Conservation (phyloP, 2,797 vertebrate genomes). For the Streptopelia turtur region DNA sequence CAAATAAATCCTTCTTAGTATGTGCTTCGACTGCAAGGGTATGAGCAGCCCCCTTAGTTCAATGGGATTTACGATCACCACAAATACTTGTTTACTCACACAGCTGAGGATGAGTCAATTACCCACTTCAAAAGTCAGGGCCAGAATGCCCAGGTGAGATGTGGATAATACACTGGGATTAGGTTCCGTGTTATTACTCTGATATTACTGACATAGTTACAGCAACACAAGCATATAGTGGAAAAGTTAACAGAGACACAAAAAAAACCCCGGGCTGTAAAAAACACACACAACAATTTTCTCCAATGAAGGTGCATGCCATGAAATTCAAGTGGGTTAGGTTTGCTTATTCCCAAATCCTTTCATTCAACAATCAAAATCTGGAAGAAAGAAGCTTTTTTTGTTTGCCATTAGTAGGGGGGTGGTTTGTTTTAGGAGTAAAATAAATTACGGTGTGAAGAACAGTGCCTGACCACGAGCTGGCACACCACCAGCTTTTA, state of each 20-base stretch:
- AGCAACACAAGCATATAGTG: neutral
- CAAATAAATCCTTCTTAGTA: neutral
- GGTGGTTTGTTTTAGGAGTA: slow-evolving; percentile 39
- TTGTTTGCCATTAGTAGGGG: slow-evolving; percentile 3
- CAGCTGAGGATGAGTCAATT: neutral
- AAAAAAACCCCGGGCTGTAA: neutral
- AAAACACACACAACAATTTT: neutral
- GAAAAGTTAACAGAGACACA: neutral
- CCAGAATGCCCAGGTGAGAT: neutral
- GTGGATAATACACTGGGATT: neutral
- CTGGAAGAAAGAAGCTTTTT: slow-evolving; percentile 4
- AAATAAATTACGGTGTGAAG: slow-evolving; percentile 55
- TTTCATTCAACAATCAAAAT: slow-evolving; percentile 43
- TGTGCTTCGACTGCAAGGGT: neutral
- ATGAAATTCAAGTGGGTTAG: slow-evolving; percentile 27
- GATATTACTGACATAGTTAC: neutral
- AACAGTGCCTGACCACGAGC: neutral
- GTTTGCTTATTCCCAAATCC: slow-evolving; percentile 23
- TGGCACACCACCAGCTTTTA: slow-evolving; percentile 53
- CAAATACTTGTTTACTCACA: neutral
- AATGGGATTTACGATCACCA: neutral
- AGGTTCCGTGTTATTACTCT: neutral
- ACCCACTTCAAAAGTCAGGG: neutral
- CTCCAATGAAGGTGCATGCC: neutral
- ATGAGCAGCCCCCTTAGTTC: neutral